phyloP scores from a whole-genome alignment of 2,113 vertebrate species.

The Syngnathoides biaculeatus region DNA sequence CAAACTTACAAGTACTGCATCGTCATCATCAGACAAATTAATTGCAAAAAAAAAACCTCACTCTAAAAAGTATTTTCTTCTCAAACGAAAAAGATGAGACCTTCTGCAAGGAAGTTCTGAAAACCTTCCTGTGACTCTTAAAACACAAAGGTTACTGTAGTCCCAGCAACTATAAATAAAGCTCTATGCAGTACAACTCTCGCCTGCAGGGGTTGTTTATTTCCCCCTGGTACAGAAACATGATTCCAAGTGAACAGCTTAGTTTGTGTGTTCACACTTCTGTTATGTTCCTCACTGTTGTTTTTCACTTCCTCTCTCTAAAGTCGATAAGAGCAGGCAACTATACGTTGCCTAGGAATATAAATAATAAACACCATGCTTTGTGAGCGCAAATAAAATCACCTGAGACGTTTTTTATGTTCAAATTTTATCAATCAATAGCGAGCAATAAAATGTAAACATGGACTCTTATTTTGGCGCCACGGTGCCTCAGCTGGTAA shows the following conservation, averaged over 20 bases:
- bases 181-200: neutral
- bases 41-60: neutral
- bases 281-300: neutral
- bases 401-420: neutral
- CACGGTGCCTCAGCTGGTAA: too few species aligned
- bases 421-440: neutral
- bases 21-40: neutral
- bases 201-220: neutral
- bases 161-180: constrained; percentile 2
- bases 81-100: neutral
- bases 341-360: neutral
- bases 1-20: neutral
- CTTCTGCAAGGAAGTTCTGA: neutral
- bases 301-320: neutral
- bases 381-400: neutral
- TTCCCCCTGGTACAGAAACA: neutral
- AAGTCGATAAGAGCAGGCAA: neutral
- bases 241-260: constrained; percentile 2
- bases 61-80: neutral
- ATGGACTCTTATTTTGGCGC: neutral
- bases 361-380: neutral
- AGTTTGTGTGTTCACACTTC: neutral
- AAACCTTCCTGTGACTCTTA: neutral
- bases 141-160: constrained; percentile 5
- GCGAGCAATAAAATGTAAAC: neutral